Evolutionary conservation across 2,113 vertebrate species (phyloP).

Genomic region (Osmerus mordax): DNA sequence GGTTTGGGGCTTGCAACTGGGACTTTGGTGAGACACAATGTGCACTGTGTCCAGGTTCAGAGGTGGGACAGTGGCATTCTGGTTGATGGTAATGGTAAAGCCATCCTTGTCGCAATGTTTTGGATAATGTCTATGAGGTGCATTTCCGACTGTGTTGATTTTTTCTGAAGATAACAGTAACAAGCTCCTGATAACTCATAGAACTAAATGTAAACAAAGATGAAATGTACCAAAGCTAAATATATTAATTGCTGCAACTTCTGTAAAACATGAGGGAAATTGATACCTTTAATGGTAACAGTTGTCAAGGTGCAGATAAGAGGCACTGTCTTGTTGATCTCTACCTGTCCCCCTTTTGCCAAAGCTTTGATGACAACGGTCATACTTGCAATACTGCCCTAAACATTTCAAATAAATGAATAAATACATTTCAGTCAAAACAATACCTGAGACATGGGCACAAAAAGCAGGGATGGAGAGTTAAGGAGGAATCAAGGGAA

Average conservation of each 20-base stretch:
- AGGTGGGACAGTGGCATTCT: slow-evolving; percentile 39
- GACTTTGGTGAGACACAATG: slow-evolving; percentile 30
- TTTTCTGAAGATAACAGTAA: slow-evolving; percentile 20
- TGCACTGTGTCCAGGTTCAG: slow-evolving; percentile 41
- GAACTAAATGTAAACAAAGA: not conserved
- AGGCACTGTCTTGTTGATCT: slow-evolving; percentile 24
- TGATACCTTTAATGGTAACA: slow-evolving; percentile 13
- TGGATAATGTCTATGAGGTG: not conserved
- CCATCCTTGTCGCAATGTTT: slow-evolving; percentile 41
- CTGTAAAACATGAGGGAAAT: not conserved
- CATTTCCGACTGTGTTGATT: slow-evolving; percentile 1
- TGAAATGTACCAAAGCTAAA: not conserved
- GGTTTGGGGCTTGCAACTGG: slow-evolving; percentile 28
- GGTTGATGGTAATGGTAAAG: slow-evolving; percentile 44
- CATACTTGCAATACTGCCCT: slow-evolving; percentile 31
- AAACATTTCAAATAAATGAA: not conserved
- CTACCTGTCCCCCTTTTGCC: slow-evolving; percentile 12
- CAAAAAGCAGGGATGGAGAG: not conserved
- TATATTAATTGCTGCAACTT: not conserved
- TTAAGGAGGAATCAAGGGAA: not conserved
- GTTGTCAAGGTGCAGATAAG: slow-evolving; percentile 27
- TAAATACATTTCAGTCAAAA: not conserved
- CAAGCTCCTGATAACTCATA: not conserved
- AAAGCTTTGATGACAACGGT: slow-evolving; percentile 30
- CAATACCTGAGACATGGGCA: not conserved